Percentiles rank a stretch among this genome's conserved stretches.
Conservation (phyloP, 2,797 vertebrate species). For the Parauchenoglanis ngamensis region DNA sequence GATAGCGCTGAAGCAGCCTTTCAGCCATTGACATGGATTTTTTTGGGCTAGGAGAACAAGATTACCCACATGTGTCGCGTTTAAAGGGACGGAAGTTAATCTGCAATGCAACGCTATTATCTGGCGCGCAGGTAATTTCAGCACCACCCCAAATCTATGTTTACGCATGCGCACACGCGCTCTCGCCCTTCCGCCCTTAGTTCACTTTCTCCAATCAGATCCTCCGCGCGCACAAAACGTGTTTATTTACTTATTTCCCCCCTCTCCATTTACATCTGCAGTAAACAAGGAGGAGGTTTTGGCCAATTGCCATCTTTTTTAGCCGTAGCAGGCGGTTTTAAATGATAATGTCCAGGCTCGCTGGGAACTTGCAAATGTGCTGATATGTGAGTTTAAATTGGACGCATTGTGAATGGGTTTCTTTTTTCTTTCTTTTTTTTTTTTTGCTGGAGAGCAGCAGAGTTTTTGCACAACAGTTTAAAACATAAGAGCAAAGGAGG, state of each 20-base stretch:
- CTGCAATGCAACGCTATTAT: constrained; percentile 93
- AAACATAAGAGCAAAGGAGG: constrained; percentile 12
- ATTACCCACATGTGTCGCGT: constrained; percentile 98
- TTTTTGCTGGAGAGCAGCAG: constrained; percentile 17
- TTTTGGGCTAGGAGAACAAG: constrained; percentile 81
- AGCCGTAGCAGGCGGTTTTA: constrained; percentile 73
- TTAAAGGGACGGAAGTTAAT: constrained; percentile 96
- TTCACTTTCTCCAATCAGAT: constrained; percentile 74
- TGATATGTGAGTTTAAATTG: constrained; percentile 49
- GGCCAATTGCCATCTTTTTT: constrained; percentile 71
- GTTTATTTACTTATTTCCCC: constrained; percentile 71
- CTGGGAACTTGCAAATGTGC: constrained; percentile 42
- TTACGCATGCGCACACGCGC: constrained; percentile 61
- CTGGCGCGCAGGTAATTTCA: constrained; percentile 84
- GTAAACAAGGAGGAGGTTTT: constrained; percentile 51
- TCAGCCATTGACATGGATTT: constrained; percentile 98
- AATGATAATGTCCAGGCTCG: constrained; percentile 37
- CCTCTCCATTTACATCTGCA: constrained; percentile 36
- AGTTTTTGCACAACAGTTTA: constrained; percentile 31
- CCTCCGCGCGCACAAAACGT: constrained; percentile 73
- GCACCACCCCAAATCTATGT: constrained; percentile 75
- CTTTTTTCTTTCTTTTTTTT: neutral
- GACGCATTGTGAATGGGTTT: constrained; percentile 24
- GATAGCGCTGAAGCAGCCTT: constrained; percentile 94
- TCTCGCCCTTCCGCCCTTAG: constrained; percentile 46